Conservation (phyloP, 2,797 vertebrate genomes). For the Labroides dimidiatus region DNA sequence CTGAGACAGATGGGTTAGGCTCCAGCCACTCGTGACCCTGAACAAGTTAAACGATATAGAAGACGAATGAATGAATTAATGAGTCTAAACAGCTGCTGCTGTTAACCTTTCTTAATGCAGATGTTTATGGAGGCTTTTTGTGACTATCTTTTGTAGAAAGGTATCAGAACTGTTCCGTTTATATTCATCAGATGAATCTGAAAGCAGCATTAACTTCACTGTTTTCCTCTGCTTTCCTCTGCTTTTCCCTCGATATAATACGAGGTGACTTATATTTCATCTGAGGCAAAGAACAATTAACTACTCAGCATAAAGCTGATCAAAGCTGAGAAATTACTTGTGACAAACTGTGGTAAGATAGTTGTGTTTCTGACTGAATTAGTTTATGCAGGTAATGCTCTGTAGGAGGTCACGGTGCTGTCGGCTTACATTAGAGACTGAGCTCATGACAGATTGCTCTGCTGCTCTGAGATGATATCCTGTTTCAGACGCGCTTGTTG, state of each 20-base stretch:
- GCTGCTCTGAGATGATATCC: slow-evolving; percentile 21
- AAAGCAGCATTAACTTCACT: background rate
- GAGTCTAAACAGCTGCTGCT: background rate
- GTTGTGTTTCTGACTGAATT: slow-evolving; percentile 17
- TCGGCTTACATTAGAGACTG: slow-evolving; percentile 34
- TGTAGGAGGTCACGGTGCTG: slow-evolving; percentile 16
- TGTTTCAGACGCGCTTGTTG: slow-evolving; percentile 23
- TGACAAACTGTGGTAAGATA: slow-evolving; percentile 1
- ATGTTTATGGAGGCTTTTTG: slow-evolving; percentile 1
- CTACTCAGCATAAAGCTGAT: background rate
- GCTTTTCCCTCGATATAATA: background rate
- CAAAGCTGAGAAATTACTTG: background rate
- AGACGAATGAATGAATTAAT: too few species aligned
- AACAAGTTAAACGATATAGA: too few species aligned
- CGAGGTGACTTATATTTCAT: background rate
- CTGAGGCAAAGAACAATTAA: slow-evolving; percentile 7
- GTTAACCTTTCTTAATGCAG: background rate
- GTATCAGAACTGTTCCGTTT: background rate
- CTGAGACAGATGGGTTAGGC: too few species aligned
- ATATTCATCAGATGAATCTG: background rate
- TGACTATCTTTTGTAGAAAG: slow-evolving; percentile 3
- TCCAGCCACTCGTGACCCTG: too few species aligned
- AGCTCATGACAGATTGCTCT: slow-evolving; percentile 19
- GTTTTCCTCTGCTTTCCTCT: too few species aligned
- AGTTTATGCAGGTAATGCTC: background rate